These are phyloP conservation scores for Nixonia krombeini DNA, from an alignment of 1,140 invertebrate species.

Conservation along the genomic window DNA sequence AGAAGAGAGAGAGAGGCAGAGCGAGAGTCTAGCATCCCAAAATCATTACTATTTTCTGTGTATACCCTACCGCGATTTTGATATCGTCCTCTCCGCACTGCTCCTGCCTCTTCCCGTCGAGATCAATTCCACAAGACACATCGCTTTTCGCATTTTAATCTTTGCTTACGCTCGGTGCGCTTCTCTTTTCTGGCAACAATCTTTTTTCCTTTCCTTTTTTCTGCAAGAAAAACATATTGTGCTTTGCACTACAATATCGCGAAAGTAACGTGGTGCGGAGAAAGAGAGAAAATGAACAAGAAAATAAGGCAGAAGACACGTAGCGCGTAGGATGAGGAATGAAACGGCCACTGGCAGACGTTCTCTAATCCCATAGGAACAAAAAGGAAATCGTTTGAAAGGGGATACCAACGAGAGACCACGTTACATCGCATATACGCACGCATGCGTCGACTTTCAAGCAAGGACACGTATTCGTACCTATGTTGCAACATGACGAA, in stretches of 20 bases:
- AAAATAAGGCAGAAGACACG: constrained; percentile 19
- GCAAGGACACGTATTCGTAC: too few species aligned
- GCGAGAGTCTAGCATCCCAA: not conserved
- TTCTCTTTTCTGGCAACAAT: constrained; percentile 2
- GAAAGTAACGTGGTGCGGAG: constrained; percentile 1
- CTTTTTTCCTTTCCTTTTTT: too few species aligned
- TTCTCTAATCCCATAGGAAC: constrained; percentile 14
- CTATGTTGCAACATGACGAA: too few species aligned
- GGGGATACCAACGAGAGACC: not conserved
- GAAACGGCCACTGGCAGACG: constrained; percentile 7
- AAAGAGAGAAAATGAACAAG: constrained; percentile 8
- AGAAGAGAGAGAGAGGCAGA: not conserved
- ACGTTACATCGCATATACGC: not conserved
- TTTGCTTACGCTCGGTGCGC: constrained; percentile 6
- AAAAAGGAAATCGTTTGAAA: constrained; percentile 12
- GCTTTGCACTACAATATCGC: constrained; percentile 9
- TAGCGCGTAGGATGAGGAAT: constrained; percentile 5
- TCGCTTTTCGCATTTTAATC: constrained; percentile 12
- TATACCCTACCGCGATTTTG: not conserved
- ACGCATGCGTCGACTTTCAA: constrained; percentile 14
- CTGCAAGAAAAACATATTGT: constrained; percentile 8
- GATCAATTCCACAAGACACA: constrained; percentile 12
- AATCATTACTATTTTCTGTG: constrained; percentile 4
- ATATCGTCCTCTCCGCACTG: constrained; percentile 1
- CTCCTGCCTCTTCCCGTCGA: constrained; percentile 4